A percentile compares a stretch with the other conserved stretches of the same genome.
Conservation (phyloP, 1,140 invertebrate species). For the Solenopsis invicta region DNA sequence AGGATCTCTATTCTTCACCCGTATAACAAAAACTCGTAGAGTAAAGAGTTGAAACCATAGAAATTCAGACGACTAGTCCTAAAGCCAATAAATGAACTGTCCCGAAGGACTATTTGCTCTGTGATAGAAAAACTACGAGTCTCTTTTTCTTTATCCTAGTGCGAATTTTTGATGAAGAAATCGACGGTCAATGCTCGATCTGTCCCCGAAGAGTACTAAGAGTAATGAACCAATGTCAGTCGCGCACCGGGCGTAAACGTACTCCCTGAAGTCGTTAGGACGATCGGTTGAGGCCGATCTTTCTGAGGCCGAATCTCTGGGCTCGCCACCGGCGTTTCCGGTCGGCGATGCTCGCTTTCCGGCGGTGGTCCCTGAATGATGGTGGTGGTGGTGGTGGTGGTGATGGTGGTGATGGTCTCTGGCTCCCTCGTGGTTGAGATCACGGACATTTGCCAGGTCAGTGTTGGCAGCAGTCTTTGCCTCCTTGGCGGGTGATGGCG, state of each 20-base stretch:
- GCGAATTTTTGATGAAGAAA: neutral
- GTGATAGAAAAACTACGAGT: neutral
- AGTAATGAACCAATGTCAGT: slow-evolving; percentile 45
- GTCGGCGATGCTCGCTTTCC: slow-evolving; percentile 57
- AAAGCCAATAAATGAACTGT: neutral
- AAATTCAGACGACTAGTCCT: neutral
- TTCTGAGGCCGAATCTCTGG: slow-evolving; percentile 66
- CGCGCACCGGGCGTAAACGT: slow-evolving; percentile 74
- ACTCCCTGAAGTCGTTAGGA: slow-evolving; percentile 79
- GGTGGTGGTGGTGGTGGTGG: slow-evolving; percentile 23
- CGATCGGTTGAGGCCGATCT: slow-evolving; percentile 63
- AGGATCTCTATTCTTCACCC: neutral
- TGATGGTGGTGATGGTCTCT: slow-evolving; percentile 54
- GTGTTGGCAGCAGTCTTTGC: slow-evolving; percentile 80
- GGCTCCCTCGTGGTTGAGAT: slow-evolving; percentile 66
- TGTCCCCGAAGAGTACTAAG: neutral
- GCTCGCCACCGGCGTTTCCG: slow-evolving; percentile 62
- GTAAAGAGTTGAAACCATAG: neutral
- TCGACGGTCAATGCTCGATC: slow-evolving; percentile 24
- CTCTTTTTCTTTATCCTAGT: neutral
- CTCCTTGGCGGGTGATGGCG: slow-evolving; percentile 85
- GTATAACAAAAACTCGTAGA: neutral
- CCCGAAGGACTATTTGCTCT: neutral
- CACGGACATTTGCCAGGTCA: slow-evolving; percentile 82
- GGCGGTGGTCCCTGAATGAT: slow-evolving; percentile 60